These are phyloP conservation scores for Thecocarcelia acutangulata DNA, from an alignment of 2,888 invertebrate genomes.

Conservation along the genomic window DNA sequence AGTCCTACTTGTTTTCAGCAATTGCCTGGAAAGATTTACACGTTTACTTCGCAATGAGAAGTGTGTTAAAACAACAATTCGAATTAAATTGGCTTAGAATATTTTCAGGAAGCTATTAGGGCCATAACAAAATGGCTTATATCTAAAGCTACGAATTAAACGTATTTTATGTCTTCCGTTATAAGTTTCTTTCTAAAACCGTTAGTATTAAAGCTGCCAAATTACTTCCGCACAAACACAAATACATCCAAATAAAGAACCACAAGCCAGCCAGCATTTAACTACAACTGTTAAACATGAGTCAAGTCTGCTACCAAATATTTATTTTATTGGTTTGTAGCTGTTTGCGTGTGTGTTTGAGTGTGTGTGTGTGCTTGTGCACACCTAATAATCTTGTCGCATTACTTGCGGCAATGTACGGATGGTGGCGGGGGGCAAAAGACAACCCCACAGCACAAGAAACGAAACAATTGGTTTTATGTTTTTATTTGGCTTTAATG, in stretches of 20 bases:
- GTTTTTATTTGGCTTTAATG: constrained; percentile 42
- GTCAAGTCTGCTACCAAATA: not conserved
- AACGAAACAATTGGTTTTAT: constrained; percentile 51
- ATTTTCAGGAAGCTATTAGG: constrained; percentile 29
- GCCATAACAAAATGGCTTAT: constrained; percentile 36
- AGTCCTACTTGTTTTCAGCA: no score
- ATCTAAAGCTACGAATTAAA: constrained; percentile 9
- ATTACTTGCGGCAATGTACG: not conserved
- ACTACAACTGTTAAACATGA: not conserved
- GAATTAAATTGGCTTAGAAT: constrained; percentile 1
- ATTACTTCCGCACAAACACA: constrained; percentile 11
- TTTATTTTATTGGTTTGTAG: constrained; percentile 20
- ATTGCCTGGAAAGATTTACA: no score
- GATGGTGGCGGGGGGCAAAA: no score
- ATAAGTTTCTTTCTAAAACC: not conserved
- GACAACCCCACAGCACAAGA: not conserved
- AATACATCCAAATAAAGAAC: not conserved
- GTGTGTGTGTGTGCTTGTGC: not conserved
- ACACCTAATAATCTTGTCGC: not conserved
- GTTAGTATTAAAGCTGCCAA: not conserved
- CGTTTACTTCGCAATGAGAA: no score
- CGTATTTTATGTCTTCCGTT: constrained; percentile 35
- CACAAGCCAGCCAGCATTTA: not conserved
- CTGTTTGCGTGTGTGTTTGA: not conserved
- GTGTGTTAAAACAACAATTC: not conserved